Evolutionary conservation across 2,888 invertebrate species (phyloP), one percentile per base, ranked within the genome.

Genomic region (Amorpha juglandis): DNA sequence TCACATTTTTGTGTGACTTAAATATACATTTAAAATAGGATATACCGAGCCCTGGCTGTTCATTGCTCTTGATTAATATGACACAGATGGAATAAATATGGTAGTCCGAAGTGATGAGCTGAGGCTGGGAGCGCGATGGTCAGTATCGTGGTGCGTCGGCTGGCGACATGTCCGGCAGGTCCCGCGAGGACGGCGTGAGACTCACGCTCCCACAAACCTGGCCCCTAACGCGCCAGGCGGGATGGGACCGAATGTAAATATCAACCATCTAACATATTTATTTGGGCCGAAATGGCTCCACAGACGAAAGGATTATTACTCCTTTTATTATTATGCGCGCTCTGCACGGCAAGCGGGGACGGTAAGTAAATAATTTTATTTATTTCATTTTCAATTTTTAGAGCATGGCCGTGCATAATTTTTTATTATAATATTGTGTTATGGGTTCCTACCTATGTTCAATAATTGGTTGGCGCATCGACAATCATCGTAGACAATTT

Each of bases 251-350:
- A 81, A 82, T 86, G 81, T 80, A 86, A 86, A 87, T 74, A 87
- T 79, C 75, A 80, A 79, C 78, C 76, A 74, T 75, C 76, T 78
- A 77, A 82, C 78, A 80, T 83, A 88, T 87, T 87, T 89, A 82
- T 80, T 83, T 71, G 83, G 85, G 84, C 85, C 87, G 84, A 80
- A 81, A 93, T 93, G 93, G 88, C 91, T 88, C 86, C 84, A 82
- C 83, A 86, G 76, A 83, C 83, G 79, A 89, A 82, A 80, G 84
- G 81, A 77, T 76, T 67, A 45, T 33, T 78, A 77, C 75, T 83
- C 71, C 78, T 89, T 72, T 80, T 91, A 78, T 88, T 91, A 79
- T 85, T 91, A 80, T 88, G 81, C 82, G 77, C 84, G 76, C 78
- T 91, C 81, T 74, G 71, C 76, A 77, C 74, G 68, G 83, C 81